phyloP scores from a whole-genome alignment of 2,888 invertebrate species.

The Drosophila heteroneura region DNA sequence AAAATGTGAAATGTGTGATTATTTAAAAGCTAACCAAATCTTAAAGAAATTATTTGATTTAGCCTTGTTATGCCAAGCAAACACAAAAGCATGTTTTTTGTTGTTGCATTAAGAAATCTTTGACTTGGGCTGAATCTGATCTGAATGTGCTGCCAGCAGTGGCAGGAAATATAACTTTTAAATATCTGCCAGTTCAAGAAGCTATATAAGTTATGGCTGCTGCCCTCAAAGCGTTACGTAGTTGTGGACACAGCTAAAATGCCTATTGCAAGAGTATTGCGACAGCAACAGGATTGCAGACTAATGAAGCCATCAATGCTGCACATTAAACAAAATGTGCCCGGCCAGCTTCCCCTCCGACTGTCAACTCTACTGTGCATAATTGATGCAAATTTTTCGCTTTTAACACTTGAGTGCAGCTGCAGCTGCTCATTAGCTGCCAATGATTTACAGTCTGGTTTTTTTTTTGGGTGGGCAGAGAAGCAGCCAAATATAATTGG shows the following conservation, averaged over 20 bases:
- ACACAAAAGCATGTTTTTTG: neutral
- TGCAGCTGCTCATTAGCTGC: slow-evolving; percentile 46
- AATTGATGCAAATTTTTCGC: slow-evolving; percentile 63
- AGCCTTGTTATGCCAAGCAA: neutral
- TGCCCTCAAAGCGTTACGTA: neutral
- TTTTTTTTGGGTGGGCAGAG: neutral
- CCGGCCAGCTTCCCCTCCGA: neutral
- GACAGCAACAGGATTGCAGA: slow-evolving; percentile 16
- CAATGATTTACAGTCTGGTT: slow-evolving; percentile 8
- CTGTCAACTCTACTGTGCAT: slow-evolving; percentile 29
- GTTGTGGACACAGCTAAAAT: neutral
- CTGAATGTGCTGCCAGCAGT: neutral
- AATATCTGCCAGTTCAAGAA: neutral
- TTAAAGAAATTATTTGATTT: neutral
- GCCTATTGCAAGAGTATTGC: neutral
- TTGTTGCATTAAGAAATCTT: neutral
- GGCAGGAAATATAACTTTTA: neutral
- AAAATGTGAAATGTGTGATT: neutral
- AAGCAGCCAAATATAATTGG: slow-evolving; percentile 32
- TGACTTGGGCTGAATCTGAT: neutral
- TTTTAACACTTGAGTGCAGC: slow-evolving; percentile 58
- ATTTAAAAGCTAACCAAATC: neutral
- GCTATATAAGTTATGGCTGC: neutral
- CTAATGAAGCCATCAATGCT: slow-evolving; percentile 67
- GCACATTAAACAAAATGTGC: slow-evolving; percentile 32